Evolutionary conservation across 1,140 invertebrate species (phyloP), one percentile per base, ranked within the genome.

Genomic region (Drosophila willistoni): DNA sequence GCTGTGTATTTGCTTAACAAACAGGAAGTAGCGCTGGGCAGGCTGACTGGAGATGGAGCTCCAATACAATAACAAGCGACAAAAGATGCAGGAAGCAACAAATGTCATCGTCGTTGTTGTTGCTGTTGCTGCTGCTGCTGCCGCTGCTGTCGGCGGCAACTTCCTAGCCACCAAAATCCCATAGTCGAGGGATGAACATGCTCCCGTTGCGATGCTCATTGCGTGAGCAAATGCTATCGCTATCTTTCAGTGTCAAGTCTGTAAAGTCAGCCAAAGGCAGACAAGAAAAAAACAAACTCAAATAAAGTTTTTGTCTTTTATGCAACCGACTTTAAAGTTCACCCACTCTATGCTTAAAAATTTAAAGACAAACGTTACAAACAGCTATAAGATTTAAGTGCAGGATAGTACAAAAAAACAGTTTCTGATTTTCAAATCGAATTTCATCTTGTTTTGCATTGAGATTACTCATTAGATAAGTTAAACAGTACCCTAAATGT

Each of bases 41-140:
- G 68, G 56, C 73, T 59, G 67, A 19, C 59, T 61, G 67, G 22
- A 57, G n/a, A 4, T 19, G 47, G 39, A 55, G 55, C 19, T 14
- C 44, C 44, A 51, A 22, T 22, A 68, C 69, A 79, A 79, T 81
- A 76, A 73, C 66, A 68, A 81, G 78, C 82, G 78, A 86, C 82
- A 81, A 81, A 79, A 85, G 83, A 86, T 86, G 82, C 82, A 86
- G 82, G 82, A 86, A 86, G 82, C 82, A 81, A 86, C 82, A 86
- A 86, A 65, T 65, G 77, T 73, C 71, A 77, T 71, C 63, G 72
- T 66, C 57, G 59, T 39, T 14, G 65, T 7, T 54, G 61, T 51
- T 51, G 44, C 3, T 39, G 36, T 39, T 39, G 36, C 12, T 39
- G 36, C 3, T 13, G 36, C 34, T 34, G 34, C 9, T 22, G n/a